Conservation (phyloP, 2,797 vertebrate species). For the Bradypodion pumilum region DNA sequence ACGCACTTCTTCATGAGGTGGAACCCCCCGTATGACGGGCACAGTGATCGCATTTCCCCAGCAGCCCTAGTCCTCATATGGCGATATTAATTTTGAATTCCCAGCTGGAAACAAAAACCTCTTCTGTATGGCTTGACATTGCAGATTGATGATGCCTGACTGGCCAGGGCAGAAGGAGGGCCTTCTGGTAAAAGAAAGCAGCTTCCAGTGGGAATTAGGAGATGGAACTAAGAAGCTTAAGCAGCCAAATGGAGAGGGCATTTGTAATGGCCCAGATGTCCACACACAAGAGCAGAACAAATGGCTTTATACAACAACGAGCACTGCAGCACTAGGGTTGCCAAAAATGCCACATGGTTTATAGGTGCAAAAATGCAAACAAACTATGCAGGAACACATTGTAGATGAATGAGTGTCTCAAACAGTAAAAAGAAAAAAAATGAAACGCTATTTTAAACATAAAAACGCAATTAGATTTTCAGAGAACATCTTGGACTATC, state of each 20-base stretch:
- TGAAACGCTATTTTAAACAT: conserved; percentile 35
- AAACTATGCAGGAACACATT: conserved; percentile 26
- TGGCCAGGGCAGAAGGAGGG: conserved; percentile 59
- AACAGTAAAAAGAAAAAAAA: neutral
- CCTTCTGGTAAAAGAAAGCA: conserved; percentile 54
- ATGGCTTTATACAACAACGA: conserved; percentile 37
- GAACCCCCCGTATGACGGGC: conserved; percentile 45
- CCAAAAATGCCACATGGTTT: conserved; percentile 6
- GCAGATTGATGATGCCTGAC: conserved; percentile 70
- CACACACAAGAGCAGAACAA: conserved; percentile 28
- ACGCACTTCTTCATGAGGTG: conserved; percentile 44
- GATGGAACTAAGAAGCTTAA: conserved; percentile 65
- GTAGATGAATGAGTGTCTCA: conserved; percentile 6
- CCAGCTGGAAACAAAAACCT: conserved; percentile 68
- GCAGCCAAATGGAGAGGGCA: conserved; percentile 50
- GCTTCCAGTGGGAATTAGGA: conserved; percentile 50
- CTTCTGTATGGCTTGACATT: conserved; percentile 67
- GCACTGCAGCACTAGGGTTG: conserved; percentile 4
- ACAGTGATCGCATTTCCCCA: conserved; percentile 65
- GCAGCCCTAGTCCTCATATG: conserved; percentile 49
- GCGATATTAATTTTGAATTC: conserved; percentile 64
- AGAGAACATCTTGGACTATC: conserved; percentile 22
- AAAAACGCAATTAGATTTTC: conserved; percentile 26
- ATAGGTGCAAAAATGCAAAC: conserved; percentile 13
- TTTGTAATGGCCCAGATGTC: conserved; percentile 8